Evolutionary conservation across 2,888 invertebrate species (phyloP).

Genomic region (Phymatocera aterrima): DNA sequence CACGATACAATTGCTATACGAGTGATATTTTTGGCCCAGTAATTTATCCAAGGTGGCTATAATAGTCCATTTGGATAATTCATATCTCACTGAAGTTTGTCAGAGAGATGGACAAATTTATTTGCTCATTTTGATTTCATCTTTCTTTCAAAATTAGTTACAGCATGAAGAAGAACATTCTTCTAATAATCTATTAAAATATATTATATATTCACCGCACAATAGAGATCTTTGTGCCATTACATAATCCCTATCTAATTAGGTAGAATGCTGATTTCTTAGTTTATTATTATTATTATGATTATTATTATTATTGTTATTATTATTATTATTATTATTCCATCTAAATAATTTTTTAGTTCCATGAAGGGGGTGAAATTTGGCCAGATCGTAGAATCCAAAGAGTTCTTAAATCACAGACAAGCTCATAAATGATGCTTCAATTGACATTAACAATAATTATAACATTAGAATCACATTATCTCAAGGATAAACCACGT

Average conservation of each 20-base stretch:
- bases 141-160: neutral
- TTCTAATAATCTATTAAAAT: neutral
- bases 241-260: neutral
- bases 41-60: too few species aligned
- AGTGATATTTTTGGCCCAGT: too few species aligned
- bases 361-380: too few species aligned
- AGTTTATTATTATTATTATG: too few species aligned
- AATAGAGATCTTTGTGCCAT: neutral
- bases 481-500: neutral
- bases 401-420: neutral
- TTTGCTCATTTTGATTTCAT: neutral
- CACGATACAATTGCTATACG: too few species aligned
- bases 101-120: neutral
- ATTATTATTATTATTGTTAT: too few species aligned
- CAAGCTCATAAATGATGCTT: neutral
- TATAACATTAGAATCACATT: constrained; percentile 4
- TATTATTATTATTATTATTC: too few species aligned
- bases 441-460: neutral
- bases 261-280: neutral
- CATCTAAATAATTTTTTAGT: too few species aligned
- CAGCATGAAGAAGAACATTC: neutral
- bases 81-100: neutral
- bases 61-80: neutral
- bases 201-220: neutral
- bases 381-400: neutral